Percentiles rank a stretch among this genome's conserved stretches.
phyloP scores from a whole-genome alignment of 2,113 vertebrate genomes.

The Neotoma lepida region DNA sequence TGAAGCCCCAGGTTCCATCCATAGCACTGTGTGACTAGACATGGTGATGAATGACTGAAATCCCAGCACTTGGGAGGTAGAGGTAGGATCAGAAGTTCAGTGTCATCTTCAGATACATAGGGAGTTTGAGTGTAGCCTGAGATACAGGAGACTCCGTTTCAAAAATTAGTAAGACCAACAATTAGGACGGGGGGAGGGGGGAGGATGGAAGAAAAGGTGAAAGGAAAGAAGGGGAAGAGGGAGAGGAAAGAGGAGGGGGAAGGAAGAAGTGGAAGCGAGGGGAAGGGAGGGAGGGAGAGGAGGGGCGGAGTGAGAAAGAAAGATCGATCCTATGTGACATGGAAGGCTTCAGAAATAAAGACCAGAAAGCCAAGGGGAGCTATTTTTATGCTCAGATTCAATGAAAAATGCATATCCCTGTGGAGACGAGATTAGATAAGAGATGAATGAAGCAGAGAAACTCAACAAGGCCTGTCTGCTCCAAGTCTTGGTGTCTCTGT shows the following conservation, averaged over 20 bases:
- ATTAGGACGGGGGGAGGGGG: neutral
- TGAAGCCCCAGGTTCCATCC: neutral
- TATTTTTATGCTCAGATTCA: slow-evolving; percentile 26
- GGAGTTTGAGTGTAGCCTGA: neutral
- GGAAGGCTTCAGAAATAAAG: neutral
- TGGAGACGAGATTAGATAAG: neutral
- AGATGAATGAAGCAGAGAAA: neutral
- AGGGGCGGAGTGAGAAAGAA: neutral
- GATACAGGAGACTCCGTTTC: neutral
- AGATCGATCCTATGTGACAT: neutral
- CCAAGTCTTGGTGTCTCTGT: neutral
- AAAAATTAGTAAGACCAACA: neutral
- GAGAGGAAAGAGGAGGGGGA: too few species aligned
- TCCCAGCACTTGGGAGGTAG: neutral
- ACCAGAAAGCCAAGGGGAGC: neutral
- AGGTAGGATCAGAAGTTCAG: neutral
- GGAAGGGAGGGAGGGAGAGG: neutral
- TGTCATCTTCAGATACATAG: neutral
- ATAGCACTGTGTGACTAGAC: neutral
- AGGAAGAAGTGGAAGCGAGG: too few species aligned
- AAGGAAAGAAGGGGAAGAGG: neutral
- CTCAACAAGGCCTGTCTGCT: neutral
- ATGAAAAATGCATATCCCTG: neutral
- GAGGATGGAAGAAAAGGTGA: neutral
- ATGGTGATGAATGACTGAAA: neutral